Conservation (phyloP, 2,888 invertebrate species). For the Philopedon plagiatum region DNA sequence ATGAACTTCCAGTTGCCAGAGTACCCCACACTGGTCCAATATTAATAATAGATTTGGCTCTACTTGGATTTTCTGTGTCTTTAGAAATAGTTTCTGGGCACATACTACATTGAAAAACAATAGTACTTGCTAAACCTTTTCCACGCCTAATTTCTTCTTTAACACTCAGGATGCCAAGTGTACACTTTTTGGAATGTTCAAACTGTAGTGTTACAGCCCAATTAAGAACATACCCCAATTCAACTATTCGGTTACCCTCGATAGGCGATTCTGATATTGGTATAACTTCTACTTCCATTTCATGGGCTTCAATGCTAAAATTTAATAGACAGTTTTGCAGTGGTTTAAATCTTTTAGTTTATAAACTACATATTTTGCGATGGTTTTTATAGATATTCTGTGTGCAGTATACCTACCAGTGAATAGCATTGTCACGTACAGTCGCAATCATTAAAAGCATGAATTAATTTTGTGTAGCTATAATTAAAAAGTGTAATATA, state of each 20-base stretch:
- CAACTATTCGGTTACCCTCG: constrained; percentile 43
- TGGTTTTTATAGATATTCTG: not conserved
- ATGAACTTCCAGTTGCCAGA: constrained; percentile 49
- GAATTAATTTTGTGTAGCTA: too few relatives aligned
- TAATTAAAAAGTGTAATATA: too few relatives aligned
- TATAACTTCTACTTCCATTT: not conserved
- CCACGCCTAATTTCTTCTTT: constrained; percentile 35
- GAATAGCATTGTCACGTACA: too few relatives aligned
- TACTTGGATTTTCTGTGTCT: constrained; percentile 45
- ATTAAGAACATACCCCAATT: constrained; percentile 45
- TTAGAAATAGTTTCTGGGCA: constrained; percentile 16
- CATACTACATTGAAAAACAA: constrained; percentile 41
- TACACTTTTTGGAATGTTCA: constrained; percentile 46
- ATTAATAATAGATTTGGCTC: constrained; percentile 33
- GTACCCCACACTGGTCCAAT: constrained; percentile 49
- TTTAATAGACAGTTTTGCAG: not conserved
- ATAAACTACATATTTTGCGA: too few relatives aligned
- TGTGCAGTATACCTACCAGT: too few relatives aligned
- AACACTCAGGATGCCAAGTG: constrained; percentile 33
- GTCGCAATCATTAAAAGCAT: too few relatives aligned
- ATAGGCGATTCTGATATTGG: not conserved
- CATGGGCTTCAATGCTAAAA: not conserved
- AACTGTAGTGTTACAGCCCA: constrained; percentile 39
- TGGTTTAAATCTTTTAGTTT: too few relatives aligned
- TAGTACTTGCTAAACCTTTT: constrained; percentile 40